Percentiles rank a stretch among this genome's conserved stretches.
phyloP scores from a whole-genome alignment of 2,888 invertebrate genomes.

The Aquatica leii region DNA sequence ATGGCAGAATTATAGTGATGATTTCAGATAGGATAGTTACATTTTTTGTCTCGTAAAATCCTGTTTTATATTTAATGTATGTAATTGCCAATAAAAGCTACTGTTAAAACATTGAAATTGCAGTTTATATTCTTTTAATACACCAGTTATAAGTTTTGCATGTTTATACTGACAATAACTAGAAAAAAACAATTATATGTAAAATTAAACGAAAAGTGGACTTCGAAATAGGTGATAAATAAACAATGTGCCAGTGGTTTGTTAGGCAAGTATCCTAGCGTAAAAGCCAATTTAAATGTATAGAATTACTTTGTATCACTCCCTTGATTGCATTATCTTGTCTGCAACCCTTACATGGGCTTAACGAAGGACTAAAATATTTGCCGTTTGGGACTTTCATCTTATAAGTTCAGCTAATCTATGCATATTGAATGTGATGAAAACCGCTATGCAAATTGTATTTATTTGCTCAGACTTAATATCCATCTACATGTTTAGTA shows the following conservation, averaged over 20 bases:
- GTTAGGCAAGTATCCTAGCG: constrained; percentile 29
- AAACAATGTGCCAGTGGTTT: constrained; percentile 47
- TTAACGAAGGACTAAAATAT: constrained; percentile 58
- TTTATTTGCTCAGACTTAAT: too few species aligned
- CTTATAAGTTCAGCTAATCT: constrained; percentile 36
- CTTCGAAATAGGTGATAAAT: constrained; percentile 39
- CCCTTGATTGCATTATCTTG: constrained; percentile 56
- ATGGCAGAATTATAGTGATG: constrained; percentile 29
- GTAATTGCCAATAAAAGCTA: constrained; percentile 22
- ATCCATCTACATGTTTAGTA: too few species aligned
- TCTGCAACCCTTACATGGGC: constrained; percentile 53
- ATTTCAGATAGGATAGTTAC: constrained; percentile 29
- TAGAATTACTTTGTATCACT: constrained; percentile 59
- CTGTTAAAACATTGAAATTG: constrained; percentile 14
- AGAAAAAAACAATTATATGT: not conserved
- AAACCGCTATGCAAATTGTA: constrained; percentile 30
- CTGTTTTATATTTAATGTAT: constrained; percentile 35
- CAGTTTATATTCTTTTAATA: constrained; percentile 26
- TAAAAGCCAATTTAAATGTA: constrained; percentile 61
- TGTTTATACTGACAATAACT: not conserved
- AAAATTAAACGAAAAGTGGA: constrained; percentile 8
- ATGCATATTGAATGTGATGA: constrained; percentile 39
- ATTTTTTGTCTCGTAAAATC: constrained; percentile 26
- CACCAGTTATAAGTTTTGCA: not conserved
- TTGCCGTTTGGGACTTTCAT: constrained; percentile 49